These are phyloP conservation scores for Onychostruthus taczanowskii DNA, from an alignment of 2,113 vertebrate genomes.

Conservation along the genomic window DNA sequence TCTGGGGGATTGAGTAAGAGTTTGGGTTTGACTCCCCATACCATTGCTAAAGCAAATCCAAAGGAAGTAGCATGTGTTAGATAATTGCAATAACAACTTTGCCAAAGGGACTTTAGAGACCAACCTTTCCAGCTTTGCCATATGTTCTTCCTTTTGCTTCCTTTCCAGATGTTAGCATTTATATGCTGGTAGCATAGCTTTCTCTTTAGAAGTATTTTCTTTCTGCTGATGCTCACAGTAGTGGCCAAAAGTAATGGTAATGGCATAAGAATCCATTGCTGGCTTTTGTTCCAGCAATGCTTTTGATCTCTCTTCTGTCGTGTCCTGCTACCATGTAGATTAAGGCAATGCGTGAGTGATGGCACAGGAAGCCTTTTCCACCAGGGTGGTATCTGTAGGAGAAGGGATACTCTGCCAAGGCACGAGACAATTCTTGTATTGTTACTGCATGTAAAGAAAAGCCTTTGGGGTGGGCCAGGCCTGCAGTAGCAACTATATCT, in stretches of 20 bases:
- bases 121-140: neutral
- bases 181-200: neutral
- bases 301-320: neutral
- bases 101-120: neutral
- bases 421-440: neutral
- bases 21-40: neutral
- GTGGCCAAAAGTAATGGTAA: neutral
- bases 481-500: neutral
- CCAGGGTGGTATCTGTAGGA: neutral
- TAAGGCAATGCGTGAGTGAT: neutral
- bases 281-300: neutral
- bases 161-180: neutral
- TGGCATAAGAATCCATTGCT: neutral
- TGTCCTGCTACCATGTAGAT: neutral
- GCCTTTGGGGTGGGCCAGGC: neutral
- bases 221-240: neutral
- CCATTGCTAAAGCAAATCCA: neutral
- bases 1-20: neutral
- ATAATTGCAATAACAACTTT: neutral
- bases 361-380: neutral
- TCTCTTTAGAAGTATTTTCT: neutral
- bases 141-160: neutral
- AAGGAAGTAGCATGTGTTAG: neutral
- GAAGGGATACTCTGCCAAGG: neutral
- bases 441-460: neutral